Conservation (phyloP, 1,140 invertebrate species). For the Kradibia gibbosae region DNA sequence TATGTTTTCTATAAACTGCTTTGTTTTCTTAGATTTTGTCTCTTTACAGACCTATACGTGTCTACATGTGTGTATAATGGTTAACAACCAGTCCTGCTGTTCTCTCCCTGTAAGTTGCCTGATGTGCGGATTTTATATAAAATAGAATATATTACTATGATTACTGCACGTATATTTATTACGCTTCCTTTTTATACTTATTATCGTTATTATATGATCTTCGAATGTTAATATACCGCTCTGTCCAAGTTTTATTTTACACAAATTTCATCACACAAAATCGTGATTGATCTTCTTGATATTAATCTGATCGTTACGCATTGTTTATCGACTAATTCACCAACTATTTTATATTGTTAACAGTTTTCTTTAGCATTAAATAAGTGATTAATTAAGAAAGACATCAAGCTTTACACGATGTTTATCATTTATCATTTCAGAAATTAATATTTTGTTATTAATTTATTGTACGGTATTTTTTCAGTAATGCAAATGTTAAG, state of each 20-base stretch:
- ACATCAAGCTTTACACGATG: no score
- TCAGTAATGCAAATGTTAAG: no score
- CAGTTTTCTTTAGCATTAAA: no score
- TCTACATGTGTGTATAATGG: constrained; percentile 87
- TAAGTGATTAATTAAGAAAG: no score
- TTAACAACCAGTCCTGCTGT: constrained; percentile 87
- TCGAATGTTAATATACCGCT: background rate
- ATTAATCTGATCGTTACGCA: no score
- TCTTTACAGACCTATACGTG: constrained; percentile 89
- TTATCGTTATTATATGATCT: background rate
- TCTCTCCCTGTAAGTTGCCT: constrained; percentile 83
- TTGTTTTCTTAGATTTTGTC: constrained; percentile 51
- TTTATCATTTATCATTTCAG: no score
- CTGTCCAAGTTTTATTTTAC: background rate
- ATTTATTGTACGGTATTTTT: no score
- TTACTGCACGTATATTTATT: background rate
- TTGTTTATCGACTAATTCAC: no score
- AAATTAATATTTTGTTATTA: no score
- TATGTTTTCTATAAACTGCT: background rate
- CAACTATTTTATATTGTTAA: no score
- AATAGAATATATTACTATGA: background rate
- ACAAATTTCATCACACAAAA: no score
- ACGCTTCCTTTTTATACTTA: background rate
- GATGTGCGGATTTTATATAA: background rate
- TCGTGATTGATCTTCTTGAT: no score